Evolutionary conservation across 64 coral and sea anemone genomes (phyloP), one percentile per base, ranked within the genome.

Genomic region (Dendrophyllia cribrosa): DNA sequence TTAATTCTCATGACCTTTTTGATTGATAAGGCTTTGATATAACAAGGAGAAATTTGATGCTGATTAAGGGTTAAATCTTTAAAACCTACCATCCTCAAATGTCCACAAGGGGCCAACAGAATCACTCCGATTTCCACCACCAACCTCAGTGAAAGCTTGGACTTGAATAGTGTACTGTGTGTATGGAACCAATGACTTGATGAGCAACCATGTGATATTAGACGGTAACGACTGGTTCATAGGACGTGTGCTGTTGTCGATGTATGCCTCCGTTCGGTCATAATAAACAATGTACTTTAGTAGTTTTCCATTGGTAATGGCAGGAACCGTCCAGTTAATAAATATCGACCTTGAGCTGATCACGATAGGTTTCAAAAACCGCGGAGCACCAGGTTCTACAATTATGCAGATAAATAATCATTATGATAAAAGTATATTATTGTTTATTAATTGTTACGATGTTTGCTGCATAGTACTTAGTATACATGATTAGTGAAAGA

Each of bases 31-130:
- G 7, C 13, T 0, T 58, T 7, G 13, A 58, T 13, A 9, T 13
- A 1, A 58, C 7, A 58, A 58, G 13, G 13, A 58, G 55, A 58
- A 58, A 58, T 64, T 64, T 64, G 61, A 4, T 64, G 4, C 11
- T 4, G 4, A 16, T 19, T 16, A 64, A 19, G 4, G 19, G 19
- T 19, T 64, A 64, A 19, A 4, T 4, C 13, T 64, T 4, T 19
- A 4, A 17, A 64, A 22, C 76, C 52, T 79, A 79, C 76, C 76
- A 79, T 79, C 76, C 56, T 79, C 76, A 58, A 55, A 79, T 22
- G 76, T 79, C 2, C 58, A 0, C 16, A 79, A 50, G 4, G 76
- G 49, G 17, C 25, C 50, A 4, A 55, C 20, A 11, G 46, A 15
- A 3, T 11, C 15, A 79, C 76, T 79, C 11, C 13, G 20, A 51